Base-by-base conservation (phyloP, 2,888 invertebrate species). In the Drosophila testacea region DNA sequence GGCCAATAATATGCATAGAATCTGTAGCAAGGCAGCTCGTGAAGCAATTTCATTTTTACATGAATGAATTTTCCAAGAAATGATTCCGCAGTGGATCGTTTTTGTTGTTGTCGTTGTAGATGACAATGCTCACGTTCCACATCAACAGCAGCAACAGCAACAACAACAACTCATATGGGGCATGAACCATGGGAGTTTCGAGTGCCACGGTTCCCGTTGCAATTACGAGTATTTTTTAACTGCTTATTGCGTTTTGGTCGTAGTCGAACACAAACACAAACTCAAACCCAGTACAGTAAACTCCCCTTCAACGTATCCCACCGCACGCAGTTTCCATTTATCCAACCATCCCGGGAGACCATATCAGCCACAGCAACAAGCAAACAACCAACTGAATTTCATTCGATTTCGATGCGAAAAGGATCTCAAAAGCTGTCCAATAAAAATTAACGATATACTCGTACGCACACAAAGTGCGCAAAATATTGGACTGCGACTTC, bases 381-480 rank as follows among this genome's bases (percentile, higher is more conserved):
- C 85, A 84, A 71, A 84, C 88, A 72, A 73, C 74, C 51, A 74
- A 83, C 89, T 88, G 89, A 89, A 88, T 81, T 88, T 79, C 88
- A 87, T 83, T 87, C 88, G 89, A 87, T 87, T 89, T 81, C 89
- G 77, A 84, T 87, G 85, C 86, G 74, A 79, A 73, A 70, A 77
- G 88, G 83, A 81, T 83, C 88, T 84, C 89, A 84, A 90, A 84
- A 90, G 90, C 89, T 90, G 66, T 70, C 80, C 76, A 88, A 91
- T 91, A 91, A 91, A 91, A 91, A 91, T 91, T 91, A 90, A 91
- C 83, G 91, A 84, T 81, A 77, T 77, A 83, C 41, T 57, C 59
- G 47, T 41, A 64, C 85, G 83, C 87, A 90, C 74, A 79, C 74
- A 73, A 87, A 79, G 73, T 77, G 73, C 81, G 71, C 79, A 76